Evolutionary conservation across 2,888 invertebrate genomes (phyloP), one percentile per base, ranked within the genome.

Genomic region (Noctua pronuba): DNA sequence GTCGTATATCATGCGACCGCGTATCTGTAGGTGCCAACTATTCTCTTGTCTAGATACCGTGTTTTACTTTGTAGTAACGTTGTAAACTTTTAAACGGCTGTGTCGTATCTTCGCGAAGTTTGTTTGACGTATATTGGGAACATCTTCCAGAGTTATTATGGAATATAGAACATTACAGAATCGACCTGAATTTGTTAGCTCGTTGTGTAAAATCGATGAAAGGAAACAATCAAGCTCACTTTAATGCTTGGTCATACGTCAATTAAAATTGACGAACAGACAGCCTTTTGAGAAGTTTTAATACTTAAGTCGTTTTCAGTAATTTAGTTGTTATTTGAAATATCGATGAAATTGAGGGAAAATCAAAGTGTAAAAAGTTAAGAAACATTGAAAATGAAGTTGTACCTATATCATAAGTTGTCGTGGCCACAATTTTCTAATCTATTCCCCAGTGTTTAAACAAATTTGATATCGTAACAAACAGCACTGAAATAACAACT

Each of bases 21-120:
- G 83, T 90, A 89, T 92, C 90, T 92, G 89, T 90, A 93, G 92
- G 94, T 94, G 93, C 91, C 91, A 91, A 92, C 91, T 91, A 90
- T 91, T 89, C 89, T 86, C 88, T 84, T 89, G 88, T 85, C 85
- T 86, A 88, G 85, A 84, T 86, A 84, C 83, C 87, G 58, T 84
- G 89, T 91, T 91, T 89, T 91, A 93, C 90, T 90, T 91, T 90
- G 90, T 89, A 87, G 86, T 82, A 81, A 82, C 82, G 80, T 74
- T 86, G 82, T 89, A 87, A 89, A 91, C 89, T 89, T 91, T 90
- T 83, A 87, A 89, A 88, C 85, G 86, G 66, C 71, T 70, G 66
- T 79, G 68, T 82, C 80, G 67, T 76, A 79, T 83, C 81, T 84
- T 64, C 21, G 41, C 13, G 41, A 84, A 84, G 80, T 86, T 85